Conservation (phyloP, 1,140 invertebrate species). For the Asbolus verrucosus region DNA sequence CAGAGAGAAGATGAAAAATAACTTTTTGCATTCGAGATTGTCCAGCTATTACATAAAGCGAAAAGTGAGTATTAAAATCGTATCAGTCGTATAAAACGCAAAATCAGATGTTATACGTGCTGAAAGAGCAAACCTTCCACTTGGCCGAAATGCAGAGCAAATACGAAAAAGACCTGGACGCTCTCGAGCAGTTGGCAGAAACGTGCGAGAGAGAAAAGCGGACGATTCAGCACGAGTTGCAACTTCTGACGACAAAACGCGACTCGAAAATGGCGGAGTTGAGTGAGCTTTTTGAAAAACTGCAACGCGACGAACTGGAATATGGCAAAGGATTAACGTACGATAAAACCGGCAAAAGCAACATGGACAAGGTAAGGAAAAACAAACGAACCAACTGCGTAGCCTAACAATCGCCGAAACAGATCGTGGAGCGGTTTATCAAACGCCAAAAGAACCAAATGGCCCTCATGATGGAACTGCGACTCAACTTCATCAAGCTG, state of each 20-base stretch:
- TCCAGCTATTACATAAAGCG: slow-evolving; percentile 4
- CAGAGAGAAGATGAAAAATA: slow-evolving; percentile 1
- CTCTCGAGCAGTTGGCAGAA: neutral
- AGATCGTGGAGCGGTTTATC: slow-evolving; percentile 3
- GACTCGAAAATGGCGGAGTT: neutral
- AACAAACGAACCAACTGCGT: too few relatives aligned
- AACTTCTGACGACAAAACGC: neutral
- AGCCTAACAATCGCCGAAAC: neutral
- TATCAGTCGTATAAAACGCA: neutral
- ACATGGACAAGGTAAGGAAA: neutral
- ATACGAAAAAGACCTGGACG: too few relatives aligned
- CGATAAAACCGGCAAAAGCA: neutral
- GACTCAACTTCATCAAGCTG: neutral
- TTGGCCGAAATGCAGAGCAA: too few relatives aligned
- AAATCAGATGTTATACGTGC: slow-evolving; percentile 18
- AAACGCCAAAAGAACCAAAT: neutral
- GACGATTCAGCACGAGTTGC: neutral
- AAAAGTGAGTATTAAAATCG: neutral
- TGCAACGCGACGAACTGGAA: neutral
- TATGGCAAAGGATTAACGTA: neutral
- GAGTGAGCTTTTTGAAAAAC: neutral
- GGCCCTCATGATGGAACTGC: neutral
- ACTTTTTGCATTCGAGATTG: neutral
- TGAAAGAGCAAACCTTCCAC: neutral
- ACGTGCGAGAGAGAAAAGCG: neutral